Evolutionary conservation across 2,888 invertebrate species (phyloP), one percentile per base, ranked within the genome.

Genomic region (Artemia sinica): DNA sequence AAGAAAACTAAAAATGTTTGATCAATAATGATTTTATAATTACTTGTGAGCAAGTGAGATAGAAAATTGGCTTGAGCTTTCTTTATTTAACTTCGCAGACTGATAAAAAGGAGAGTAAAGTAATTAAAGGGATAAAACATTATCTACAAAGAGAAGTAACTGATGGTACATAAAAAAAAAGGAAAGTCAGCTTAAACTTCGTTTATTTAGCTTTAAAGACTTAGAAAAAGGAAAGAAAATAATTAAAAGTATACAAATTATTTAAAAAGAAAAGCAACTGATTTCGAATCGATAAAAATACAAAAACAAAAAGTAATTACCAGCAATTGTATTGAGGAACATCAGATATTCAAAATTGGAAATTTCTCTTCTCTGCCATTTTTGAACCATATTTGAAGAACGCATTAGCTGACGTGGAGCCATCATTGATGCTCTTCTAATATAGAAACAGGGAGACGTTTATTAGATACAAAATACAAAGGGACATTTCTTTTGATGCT

Each of bases 271-370:
- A 18, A 18, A 66, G 28, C 48, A 66, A 66, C n/a, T 9, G n/a
- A 6, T 18, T 7, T 49, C n/a, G 8, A 58, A 58, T 8, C n/a
- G 9, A 8, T 13, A 5, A 28, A 28, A 28, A 28, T 28, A 28
- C 28, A 28, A 28, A 28, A 28, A 28, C 28, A 10, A 10, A 8
- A 50, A 12, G n/a, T 65, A 76, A 84, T 83, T 76, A 90, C 91
- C 95, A 71, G 98, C 97, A 73, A 99, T 96, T 18, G 98, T 99
- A 79, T 99, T 99, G 73, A 99, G 86, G 82, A 98, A 99, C 97
- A 99, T 99, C 75, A 99, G 84, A 79, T 99, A 99, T 81, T 99
- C 98, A 80, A 98, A 99, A 82, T 99, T 99, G 72, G 96, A 95
- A 75, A 99, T 97, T 81, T 99, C 98, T 66, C 98, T 83, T 48